phyloP scores from a whole-genome alignment of 2,797 vertebrate species.

The Cyclopterus lumpus region DNA sequence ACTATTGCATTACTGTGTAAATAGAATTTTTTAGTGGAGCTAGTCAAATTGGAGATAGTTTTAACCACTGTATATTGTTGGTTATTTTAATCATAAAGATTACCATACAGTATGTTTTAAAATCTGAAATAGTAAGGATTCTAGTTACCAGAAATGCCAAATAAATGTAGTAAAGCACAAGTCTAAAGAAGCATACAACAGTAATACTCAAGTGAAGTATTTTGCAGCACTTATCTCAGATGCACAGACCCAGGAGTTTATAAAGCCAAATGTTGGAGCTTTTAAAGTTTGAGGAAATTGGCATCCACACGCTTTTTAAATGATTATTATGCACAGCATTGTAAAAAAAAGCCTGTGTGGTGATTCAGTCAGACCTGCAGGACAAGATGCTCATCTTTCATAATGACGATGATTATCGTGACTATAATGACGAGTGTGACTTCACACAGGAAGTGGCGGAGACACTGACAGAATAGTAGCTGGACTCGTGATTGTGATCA shows the following conservation, averaged over 20 bases:
- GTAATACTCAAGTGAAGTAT: background rate
- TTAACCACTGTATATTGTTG: background rate
- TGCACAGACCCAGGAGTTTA: background rate
- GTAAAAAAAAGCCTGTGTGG: background rate
- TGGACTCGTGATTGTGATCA: background rate
- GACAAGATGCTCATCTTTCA: conserved; percentile 8
- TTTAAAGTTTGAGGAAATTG: conserved; percentile 10
- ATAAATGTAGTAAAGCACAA: background rate
- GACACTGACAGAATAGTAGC: background rate
- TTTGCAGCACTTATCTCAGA: background rate
- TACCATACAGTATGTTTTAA: background rate
- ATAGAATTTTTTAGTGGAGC: background rate
- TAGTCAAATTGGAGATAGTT: background rate
- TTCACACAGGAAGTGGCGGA: conserved; percentile 1
- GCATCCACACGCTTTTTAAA: background rate
- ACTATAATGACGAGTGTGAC: conserved; percentile 1
- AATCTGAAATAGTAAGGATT: background rate
- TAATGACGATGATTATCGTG: conserved; percentile 1
- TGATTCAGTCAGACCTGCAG: conserved; percentile 6
- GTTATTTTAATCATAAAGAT: background rate
- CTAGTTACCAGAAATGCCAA: background rate
- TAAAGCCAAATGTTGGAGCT: background rate
- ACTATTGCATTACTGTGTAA: background rate
- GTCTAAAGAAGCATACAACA: background rate
- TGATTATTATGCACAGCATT: background rate